phyloP scores from a whole-genome alignment of 1,140 invertebrate species.

The Wasmannia auropunctata region DNA sequence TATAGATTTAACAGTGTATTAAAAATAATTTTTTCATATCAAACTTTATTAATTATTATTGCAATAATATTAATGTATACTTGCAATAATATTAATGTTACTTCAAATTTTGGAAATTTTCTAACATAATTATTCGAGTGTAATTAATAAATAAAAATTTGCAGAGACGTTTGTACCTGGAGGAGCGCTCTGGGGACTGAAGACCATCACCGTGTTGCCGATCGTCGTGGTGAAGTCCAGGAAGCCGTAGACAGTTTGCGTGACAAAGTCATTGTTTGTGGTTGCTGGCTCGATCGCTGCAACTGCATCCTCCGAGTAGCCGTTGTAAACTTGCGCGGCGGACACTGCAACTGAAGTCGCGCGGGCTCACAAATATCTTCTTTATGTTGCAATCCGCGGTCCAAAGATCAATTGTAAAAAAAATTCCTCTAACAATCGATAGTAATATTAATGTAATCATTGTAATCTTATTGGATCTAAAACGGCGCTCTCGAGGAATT shows the following conservation, averaged over 20 bases:
- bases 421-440: background rate
- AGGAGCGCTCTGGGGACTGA: slow-evolving; percentile 92
- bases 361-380: background rate
- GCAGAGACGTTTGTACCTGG: slow-evolving; percentile 79
- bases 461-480: background rate
- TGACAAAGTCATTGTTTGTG: slow-evolving; percentile 84
- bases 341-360: slow-evolving; percentile 74
- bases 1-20: too few relatives aligned
- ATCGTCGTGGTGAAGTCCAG: slow-evolving; percentile 95
- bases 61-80: background rate
- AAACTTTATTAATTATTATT: background rate
- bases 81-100: background rate
- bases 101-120: background rate
- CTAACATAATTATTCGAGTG: background rate
- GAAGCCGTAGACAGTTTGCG: slow-evolving; percentile 96
- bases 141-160: background rate
- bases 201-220: slow-evolving; percentile 95
- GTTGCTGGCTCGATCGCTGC: slow-evolving; percentile 62
- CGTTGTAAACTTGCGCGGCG: slow-evolving; percentile 79
- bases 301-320: slow-evolving; percentile 54
- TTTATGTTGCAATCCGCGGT: background rate
- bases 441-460: too few relatives aligned
- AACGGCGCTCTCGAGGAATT: background rate
- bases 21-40: background rate
- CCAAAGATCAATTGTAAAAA: background rate